Percentiles rank a stretch among this genome's conserved stretches.
Conservation (phyloP, 92 coral and sea anemone genomes). For the Phenganax subtilis region DNA sequence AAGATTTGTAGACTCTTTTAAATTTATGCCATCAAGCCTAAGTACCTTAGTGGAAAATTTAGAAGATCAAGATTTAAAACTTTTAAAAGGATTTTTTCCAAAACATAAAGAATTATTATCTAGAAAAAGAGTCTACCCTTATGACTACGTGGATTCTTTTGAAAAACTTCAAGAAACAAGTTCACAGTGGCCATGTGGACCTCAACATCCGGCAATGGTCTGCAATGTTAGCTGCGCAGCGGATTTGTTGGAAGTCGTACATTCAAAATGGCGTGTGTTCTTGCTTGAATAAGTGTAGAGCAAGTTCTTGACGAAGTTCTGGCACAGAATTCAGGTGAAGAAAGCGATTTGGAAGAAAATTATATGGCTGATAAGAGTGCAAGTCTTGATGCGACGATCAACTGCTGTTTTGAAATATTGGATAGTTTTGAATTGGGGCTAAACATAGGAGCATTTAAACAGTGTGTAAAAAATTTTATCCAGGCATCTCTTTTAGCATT, state of each 20-base stretch:
- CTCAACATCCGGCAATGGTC: slow-evolving; percentile 47
- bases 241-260: background rate
- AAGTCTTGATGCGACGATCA: background rate
- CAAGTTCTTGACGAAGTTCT: slow-evolving; percentile 6
- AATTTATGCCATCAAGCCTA: too few relatives aligned
- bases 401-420: background rate
- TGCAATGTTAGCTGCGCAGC: slow-evolving; percentile 43
- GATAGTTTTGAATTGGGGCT: background rate
- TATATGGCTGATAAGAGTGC: slow-evolving; percentile 2
- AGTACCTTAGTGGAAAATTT: too few relatives aligned
- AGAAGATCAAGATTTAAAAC: too few relatives aligned
- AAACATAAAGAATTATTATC: too few relatives aligned
- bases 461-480: background rate
- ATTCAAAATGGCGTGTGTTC: background rate
- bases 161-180: too few relatives aligned
- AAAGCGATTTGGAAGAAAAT: slow-evolving; percentile 32
- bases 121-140: too few relatives aligned
- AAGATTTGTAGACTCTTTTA: too few relatives aligned
- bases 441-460: background rate
- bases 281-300: background rate
- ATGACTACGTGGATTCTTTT: too few relatives aligned
- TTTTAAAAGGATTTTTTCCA: too few relatives aligned
- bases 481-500: background rate
- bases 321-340: background rate
- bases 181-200: slow-evolving; percentile 44